Evolutionary conservation across 2,797 vertebrate genomes (phyloP), one percentile per base, ranked within the genome.

Genomic region (Chaenodraco wilsoni): DNA sequence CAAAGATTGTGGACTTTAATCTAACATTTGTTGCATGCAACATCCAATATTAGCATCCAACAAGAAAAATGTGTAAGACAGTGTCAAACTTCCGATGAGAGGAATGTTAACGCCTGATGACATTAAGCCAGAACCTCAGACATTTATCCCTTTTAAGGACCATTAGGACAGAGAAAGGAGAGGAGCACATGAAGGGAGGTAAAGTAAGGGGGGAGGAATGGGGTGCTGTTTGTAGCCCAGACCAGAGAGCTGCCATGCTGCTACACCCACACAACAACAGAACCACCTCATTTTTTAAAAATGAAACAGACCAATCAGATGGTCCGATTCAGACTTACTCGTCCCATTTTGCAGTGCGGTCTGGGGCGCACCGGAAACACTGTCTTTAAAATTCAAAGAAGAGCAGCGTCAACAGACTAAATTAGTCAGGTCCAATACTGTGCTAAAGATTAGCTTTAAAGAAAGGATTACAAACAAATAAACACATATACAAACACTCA

Each of bases 321-420:
- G 90, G 85, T 81, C 83, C 46, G 19, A 75, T 68, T 84, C 86
- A 77, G 73, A 76, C 97, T 98, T 96, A 98, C 97, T 73, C 91
- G 90, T 40, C 88, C 88, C 66, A 48, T 94, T 95, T 98, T 98
- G 96, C 97, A 98, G 79, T 96, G 95, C 66, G 96, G 97, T 89
- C 97, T 94, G 89, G 93, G 92, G 84, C 96, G 95, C 72, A 98
- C 76, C 58, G 96, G 96, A 77, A 97, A 97, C 91, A 98, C 94
- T 70, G 95, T 95, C 97, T 98, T 93, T 84, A 75, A 93, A 91
- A 94, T 93, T 92, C 79, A 94, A 83, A 94, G 86, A 83, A 93
- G 76, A 93, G 86, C 85, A 88, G 62, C 2, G 60, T 66, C 10
- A 73, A 88, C 86, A 93, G 79, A 76, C 74, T 84, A 31, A 66